phyloP scores from a whole-genome alignment of 2,888 invertebrate species.

The Graphium colonna region DNA sequence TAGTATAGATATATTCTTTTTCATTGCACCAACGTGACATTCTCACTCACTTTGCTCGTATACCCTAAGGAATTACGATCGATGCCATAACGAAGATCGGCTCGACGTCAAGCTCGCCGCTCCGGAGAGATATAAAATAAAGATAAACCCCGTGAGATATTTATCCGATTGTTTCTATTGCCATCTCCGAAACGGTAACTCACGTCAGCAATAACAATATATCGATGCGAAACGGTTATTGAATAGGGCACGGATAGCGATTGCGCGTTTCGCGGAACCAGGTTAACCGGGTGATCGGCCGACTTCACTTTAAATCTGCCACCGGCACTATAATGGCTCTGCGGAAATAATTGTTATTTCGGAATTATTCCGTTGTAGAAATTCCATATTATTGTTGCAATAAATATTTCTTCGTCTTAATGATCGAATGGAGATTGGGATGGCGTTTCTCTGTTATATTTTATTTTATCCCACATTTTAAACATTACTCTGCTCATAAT shows the following conservation, averaged over 20 bases:
- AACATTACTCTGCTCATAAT: no score
- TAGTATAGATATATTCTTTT: no score
- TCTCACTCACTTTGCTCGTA: no score
- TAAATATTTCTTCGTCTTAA: no score
- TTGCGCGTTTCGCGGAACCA: constrained; percentile 46
- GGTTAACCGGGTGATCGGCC: background rate
- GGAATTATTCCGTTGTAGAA: no score
- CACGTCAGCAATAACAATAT: constrained; percentile 66
- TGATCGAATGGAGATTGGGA: no score
- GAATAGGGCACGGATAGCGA: constrained; percentile 62
- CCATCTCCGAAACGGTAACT: constrained; percentile 69
- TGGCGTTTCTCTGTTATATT: no score
- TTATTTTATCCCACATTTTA: no score
- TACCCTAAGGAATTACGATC: background rate
- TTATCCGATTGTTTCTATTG: constrained; percentile 69
- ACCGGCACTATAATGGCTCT: constrained; percentile 19
- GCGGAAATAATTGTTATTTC: background rate
- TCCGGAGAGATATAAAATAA: constrained; percentile 55
- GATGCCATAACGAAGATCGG: background rate
- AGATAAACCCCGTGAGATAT: constrained; percentile 63
- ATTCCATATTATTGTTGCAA: no score
- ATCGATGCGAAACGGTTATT: constrained; percentile 58
- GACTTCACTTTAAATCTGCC: constrained; percentile 10
- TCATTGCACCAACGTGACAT: no score
- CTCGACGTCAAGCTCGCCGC: background rate